These are phyloP conservation scores for Festucalex cinctus DNA, from an alignment of 2,113 vertebrate genomes.

Conservation along the genomic window DNA sequence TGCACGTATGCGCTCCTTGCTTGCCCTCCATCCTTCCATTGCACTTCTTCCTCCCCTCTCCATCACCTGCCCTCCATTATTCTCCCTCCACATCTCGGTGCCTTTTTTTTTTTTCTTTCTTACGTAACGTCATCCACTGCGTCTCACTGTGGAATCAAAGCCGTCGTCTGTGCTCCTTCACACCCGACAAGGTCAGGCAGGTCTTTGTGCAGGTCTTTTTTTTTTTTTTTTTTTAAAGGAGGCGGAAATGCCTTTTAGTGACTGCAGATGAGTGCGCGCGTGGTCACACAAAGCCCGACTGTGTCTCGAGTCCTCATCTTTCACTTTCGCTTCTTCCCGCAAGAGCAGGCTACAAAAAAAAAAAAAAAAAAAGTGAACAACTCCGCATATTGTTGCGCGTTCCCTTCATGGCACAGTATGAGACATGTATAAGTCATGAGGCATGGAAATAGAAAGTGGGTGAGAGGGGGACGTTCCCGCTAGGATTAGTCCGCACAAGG, in stretches of 20 bases:
- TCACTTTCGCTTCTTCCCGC: slow-evolving; percentile 32
- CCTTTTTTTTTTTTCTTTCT: slow-evolving; percentile 33
- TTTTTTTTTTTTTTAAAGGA: slow-evolving; percentile 51
- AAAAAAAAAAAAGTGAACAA: too few relatives aligned
- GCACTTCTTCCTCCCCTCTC: slow-evolving; percentile 11
- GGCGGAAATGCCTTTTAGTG: slow-evolving; percentile 62
- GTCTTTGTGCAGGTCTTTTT: slow-evolving; percentile 57
- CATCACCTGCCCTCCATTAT: neutral
- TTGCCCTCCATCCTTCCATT: slow-evolving; percentile 16
- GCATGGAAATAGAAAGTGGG: slow-evolving; percentile 1
- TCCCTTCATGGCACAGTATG: neutral
- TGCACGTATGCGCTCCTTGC: neutral
- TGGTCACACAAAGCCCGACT: slow-evolving; percentile 59
- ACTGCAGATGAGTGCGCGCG: slow-evolving; percentile 60
- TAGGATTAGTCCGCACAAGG: neutral
- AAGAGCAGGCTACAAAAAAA: neutral
- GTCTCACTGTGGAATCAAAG: slow-evolving; percentile 62
- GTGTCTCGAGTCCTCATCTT: slow-evolving; percentile 44
- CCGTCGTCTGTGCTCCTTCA: slow-evolving; percentile 47
- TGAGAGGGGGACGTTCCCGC: slow-evolving; percentile 6
- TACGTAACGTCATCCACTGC: slow-evolving; percentile 51
- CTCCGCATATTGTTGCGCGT: neutral
- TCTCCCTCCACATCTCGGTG: slow-evolving; percentile 9
- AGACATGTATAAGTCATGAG: slow-evolving; percentile 53
- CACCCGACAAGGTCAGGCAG: slow-evolving; percentile 49